A percentile compares a stretch with the other conserved stretches of the same genome.
phyloP scores from a whole-genome alignment of 2,797 vertebrate genomes.

The Neosalanx taihuensis region DNA sequence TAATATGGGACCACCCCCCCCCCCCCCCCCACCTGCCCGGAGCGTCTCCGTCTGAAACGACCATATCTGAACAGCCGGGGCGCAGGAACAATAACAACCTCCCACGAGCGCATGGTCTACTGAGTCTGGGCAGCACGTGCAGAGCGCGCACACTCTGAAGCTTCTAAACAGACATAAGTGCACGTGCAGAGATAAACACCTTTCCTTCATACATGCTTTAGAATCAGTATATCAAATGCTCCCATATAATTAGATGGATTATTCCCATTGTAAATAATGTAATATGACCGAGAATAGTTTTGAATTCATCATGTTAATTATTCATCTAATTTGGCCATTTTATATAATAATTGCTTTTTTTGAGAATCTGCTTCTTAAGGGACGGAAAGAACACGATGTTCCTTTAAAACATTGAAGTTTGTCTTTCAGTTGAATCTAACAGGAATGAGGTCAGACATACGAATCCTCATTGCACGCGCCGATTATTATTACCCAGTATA shows the following conservation, averaged over 20 bases:
- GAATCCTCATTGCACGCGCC: constrained; percentile 96
- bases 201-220: background rate
- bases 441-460: constrained; percentile 99
- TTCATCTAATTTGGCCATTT: constrained; percentile 28
- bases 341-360: constrained; percentile 42
- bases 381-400: constrained; percentile 57
- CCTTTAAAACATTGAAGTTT: constrained; percentile 78
- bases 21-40: background rate
- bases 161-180: background rate
- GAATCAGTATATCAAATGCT: no score
- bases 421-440: constrained; percentile 80
- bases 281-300: background rate
- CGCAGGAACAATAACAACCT: constrained; percentile 4
- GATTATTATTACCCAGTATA: constrained; percentile 89
- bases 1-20: background rate
- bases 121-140: background rate
- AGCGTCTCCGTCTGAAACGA: no score
- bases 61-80: background rate
- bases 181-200: background rate
- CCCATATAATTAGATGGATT: no score
- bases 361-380: constrained; percentile 52
- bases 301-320: background rate
- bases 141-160: background rate
- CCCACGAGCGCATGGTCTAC: background rate
- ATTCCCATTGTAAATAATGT: background rate